phyloP scores from a whole-genome alignment of 2,888 invertebrate species.

The Melipona bicolor region DNA sequence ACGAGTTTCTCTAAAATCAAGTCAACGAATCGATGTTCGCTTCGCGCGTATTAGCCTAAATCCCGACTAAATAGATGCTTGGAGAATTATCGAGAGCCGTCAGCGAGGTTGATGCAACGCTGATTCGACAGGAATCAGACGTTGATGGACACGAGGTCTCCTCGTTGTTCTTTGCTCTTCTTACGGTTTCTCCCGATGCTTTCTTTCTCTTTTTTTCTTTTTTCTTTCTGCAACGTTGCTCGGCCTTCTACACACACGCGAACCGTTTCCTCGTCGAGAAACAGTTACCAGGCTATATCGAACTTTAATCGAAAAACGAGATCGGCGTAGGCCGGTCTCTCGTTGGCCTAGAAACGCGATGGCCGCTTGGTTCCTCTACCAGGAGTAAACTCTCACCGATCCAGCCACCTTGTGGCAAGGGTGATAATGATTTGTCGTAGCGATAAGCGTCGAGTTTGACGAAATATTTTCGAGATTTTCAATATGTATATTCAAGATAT shows the following conservation, averaged over 20 bases:
- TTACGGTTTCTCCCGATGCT: slow-evolving; percentile 51
- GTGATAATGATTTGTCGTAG: not conserved
- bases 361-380: slow-evolving; percentile 17
- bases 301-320: slow-evolving; percentile 72
- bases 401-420: not conserved
- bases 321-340: slow-evolving; percentile 64
- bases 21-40: not conserved
- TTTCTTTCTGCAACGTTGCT: slow-evolving; percentile 41
- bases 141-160: slow-evolving; percentile 42
- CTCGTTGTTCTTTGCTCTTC: slow-evolving; percentile 35
- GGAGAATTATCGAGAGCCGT: slow-evolving; percentile 9
- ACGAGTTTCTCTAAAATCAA: too few relatives aligned
- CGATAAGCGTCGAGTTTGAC: not conserved
- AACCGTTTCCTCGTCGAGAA: slow-evolving; percentile 31
- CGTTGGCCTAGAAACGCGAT: slow-evolving; percentile 67
- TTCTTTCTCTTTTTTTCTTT: too few relatives aligned
- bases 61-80: slow-evolving; percentile 47
- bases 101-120: slow-evolving; percentile 44
- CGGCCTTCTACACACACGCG: not conserved
- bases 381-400: slow-evolving; percentile 14
- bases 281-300: slow-evolving; percentile 68
- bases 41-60: slow-evolving; percentile 43
- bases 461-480: too few relatives aligned
- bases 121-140: slow-evolving; percentile 29
- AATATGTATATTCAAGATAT: too few relatives aligned